Percentiles rank a stretch among this genome's conserved stretches.
Conservation (phyloP, 1,140 invertebrate genomes). For the Sycobia sp. region DNA sequence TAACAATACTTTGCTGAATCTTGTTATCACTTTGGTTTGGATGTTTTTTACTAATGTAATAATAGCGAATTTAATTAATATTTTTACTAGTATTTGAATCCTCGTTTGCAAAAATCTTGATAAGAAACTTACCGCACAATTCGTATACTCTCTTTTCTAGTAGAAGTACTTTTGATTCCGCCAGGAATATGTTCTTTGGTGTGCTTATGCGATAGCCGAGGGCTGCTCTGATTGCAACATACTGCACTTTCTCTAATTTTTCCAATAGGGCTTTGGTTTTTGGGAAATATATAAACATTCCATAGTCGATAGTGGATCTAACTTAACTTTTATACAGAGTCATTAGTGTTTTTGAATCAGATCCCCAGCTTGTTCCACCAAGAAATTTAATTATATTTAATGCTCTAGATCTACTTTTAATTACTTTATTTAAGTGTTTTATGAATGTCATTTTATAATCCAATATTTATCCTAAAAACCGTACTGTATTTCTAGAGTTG, state of each 20-base stretch:
- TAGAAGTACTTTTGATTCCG: no score
- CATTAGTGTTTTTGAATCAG: conserved; percentile 1
- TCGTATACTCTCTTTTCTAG: not conserved
- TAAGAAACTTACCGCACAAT: not conserved
- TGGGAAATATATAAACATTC: conserved; percentile 17
- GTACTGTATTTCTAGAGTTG: not conserved
- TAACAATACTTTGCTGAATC: not conserved
- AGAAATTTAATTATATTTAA: conserved; percentile 12
- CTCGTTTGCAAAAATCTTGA: not conserved
- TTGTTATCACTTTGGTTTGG: not conserved
- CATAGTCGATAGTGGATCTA: conserved; percentile 30
- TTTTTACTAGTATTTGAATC: not conserved
- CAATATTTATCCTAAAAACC: not conserved
- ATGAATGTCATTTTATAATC: not conserved
- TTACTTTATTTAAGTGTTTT: not conserved
- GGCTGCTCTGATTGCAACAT: conserved; percentile 15
- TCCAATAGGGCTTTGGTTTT: not conserved
- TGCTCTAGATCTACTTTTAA: not conserved
- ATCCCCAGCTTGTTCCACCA: conserved; percentile 6
- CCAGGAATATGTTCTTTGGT: conserved; percentile 29
- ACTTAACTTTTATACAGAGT: conserved; percentile 17
- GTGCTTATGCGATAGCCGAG: conserved; percentile 32
- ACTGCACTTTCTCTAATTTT: conserved; percentile 23
- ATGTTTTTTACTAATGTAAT: no score
- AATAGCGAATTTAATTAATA: not conserved